These are phyloP conservation scores for Thamnophis sirtalis DNA, from an alignment of 2,113 vertebrate genomes.

Conservation along the genomic window DNA sequence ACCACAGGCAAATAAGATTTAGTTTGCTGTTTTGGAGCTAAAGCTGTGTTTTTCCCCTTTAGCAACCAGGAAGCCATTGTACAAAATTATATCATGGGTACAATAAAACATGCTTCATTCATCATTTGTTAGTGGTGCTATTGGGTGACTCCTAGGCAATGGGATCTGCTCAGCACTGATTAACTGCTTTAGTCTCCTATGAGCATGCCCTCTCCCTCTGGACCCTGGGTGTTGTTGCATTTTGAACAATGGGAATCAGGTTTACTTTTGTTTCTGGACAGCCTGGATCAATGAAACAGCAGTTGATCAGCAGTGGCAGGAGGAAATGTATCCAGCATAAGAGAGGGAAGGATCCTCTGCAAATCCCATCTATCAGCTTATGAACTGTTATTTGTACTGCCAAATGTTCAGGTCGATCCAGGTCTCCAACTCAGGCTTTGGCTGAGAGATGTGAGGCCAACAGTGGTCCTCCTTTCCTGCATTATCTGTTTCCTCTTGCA, in stretches of 20 bases:
- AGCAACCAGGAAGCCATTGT: background rate
- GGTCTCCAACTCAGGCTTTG: background rate
- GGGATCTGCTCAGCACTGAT: background rate
- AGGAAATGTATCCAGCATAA: background rate
- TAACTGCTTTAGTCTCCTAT: background rate
- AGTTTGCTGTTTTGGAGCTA: background rate
- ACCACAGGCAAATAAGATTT: background rate
- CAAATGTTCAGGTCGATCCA: background rate
- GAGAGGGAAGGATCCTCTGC: background rate
- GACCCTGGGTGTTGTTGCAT: background rate
- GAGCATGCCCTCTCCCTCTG: background rate
- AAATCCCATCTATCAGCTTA: background rate
- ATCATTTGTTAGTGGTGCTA: background rate
- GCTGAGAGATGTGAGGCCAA: background rate
- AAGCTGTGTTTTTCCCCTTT: background rate
- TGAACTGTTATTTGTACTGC: background rate
- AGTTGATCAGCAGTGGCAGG: background rate
- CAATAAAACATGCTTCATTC: background rate
- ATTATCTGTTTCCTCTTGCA: background rate
- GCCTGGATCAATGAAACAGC: background rate
- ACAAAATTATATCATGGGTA: background rate
- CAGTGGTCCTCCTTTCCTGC: background rate
- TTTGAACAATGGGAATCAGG: background rate
- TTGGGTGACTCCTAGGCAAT: background rate
- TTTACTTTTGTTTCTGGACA: background rate